Conservation (phyloP, 2,113 vertebrate species). For the Alligator sinensis region DNA sequence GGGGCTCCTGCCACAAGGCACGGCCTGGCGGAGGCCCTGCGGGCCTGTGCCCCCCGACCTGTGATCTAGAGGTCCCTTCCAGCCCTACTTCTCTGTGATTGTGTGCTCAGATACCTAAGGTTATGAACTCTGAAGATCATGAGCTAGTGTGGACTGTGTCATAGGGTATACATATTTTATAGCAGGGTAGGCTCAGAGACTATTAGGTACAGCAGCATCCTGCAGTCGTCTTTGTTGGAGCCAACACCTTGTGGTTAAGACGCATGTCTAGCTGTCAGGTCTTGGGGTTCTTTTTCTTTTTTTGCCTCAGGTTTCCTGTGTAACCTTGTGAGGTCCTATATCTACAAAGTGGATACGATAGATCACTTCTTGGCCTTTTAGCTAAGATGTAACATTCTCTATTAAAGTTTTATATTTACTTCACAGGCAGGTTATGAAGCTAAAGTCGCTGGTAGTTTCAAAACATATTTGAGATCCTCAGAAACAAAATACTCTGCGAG, state of each 20-base stretch:
- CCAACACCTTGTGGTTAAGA: background rate
- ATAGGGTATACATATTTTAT: background rate
- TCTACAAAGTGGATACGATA: background rate
- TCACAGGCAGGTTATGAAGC: background rate
- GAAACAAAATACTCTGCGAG: background rate
- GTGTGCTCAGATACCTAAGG: background rate
- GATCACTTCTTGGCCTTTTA: background rate
- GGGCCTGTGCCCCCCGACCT: no score
- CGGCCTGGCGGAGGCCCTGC: no score
- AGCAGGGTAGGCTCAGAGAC: background rate
- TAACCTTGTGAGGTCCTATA: background rate
- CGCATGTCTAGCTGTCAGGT: background rate
- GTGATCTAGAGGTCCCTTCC: no score
- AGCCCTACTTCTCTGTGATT: no score
- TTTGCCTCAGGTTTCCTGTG: background rate
- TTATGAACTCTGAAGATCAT: background rate
- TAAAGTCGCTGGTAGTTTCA: background rate
- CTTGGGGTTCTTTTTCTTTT: accelerated
- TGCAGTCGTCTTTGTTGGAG: background rate
- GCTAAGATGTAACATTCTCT: background rate
- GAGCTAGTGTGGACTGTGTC: background rate
- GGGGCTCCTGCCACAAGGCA: no score
- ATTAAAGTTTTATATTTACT: background rate
- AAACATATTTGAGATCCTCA: background rate
- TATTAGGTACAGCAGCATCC: background rate